Evolutionary conservation across 2,888 invertebrate genomes (phyloP), one percentile per base, ranked within the genome.

Genomic region (Eupelmus urozonus): DNA sequence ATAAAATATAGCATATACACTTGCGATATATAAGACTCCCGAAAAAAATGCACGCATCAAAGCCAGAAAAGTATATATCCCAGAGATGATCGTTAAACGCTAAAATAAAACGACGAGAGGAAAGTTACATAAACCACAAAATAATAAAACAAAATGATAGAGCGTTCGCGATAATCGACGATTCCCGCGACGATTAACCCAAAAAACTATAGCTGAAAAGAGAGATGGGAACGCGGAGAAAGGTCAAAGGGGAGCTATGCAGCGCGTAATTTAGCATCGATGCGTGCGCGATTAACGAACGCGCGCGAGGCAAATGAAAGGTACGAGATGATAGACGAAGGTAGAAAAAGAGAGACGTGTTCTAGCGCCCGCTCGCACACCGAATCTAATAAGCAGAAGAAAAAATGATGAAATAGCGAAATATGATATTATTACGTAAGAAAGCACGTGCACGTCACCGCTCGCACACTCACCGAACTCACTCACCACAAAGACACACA

Each of bases 31-130:
- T 20, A 42, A 63, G 49, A 67, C 51, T 29, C n/a, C 23, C 29
- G 42, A 40, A 42, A 45, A 40, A 57, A 57, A 45, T 76, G 60
- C 55, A 79, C 70, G 65, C 65, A 76, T 71, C 42, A 79, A 59
- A 75, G 1, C 25, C n/a, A 70, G 45, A 57, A 25, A 49, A 40
- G 13, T 51, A 66, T 20, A 60, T 51, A 79, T 55, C 55, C 69
- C 76, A 63, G 76, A 79, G 75, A 76, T 67, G 66, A 79, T 79
- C 73, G 73, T 73, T 79, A 76, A 18, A 79, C 69, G 73, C 76
- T 79, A 66, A 76, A 63, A 27, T 18, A 65, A 66, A 34, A 7
- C 2, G 57, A 55, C 25, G 16, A 67, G 23, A 42, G 9, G 18
- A 55, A 18, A 55, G 55, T 9, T n/a, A 49, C 9, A 53, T 11